Evolutionary conservation across 2,797 vertebrate genomes (phyloP).

Genomic region (Vipera latastei): DNA sequence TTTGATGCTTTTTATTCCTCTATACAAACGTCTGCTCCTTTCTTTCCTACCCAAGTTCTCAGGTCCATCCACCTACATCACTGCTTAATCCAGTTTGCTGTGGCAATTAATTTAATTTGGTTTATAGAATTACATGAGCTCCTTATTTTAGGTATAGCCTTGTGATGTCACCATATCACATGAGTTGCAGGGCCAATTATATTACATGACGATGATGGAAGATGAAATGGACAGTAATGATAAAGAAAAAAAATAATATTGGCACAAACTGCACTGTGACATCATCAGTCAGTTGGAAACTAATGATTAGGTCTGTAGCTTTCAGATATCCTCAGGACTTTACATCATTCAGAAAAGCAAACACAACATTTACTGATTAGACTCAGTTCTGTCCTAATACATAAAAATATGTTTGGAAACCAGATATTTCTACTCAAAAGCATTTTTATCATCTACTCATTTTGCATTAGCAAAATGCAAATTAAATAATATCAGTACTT

Average conservation of each 20-base stretch:
- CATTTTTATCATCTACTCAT: background rate
- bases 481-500: background rate
- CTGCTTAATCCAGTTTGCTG: background rate
- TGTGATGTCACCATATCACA: background rate
- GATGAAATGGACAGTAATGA: background rate
- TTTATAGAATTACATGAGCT: background rate
- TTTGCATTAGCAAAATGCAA: background rate
- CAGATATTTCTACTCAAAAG: background rate
- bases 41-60: background rate
- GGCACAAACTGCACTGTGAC: background rate
- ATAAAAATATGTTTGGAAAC: background rate
- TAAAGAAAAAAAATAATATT: background rate
- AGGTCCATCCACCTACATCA: background rate
- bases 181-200: background rate
- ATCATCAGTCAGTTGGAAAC: background rate
- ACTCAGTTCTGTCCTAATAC: background rate
- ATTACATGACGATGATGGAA: background rate
- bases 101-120: background rate
- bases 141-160: background rate
- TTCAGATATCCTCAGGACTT: background rate
- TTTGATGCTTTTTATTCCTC: background rate
- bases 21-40: background rate
- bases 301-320: background rate
- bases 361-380: background rate
- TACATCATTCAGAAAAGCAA: background rate